Conservation (phyloP, 2,113 vertebrate species). For the Nothoprocta pentlandii region DNA sequence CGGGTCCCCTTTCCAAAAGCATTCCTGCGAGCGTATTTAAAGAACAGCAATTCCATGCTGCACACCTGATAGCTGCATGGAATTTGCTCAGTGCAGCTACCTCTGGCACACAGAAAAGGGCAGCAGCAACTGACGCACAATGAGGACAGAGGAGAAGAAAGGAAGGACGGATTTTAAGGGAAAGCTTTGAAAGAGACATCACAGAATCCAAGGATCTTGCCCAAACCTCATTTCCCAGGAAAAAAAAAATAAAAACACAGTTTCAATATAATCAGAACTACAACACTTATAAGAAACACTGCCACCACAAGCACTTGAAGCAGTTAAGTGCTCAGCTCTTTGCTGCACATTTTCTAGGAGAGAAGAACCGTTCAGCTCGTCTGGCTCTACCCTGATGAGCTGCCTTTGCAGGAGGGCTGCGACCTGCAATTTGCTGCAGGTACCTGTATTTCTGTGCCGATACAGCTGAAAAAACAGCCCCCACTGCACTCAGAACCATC, state of each 20-base stretch:
- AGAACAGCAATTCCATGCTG: neutral
- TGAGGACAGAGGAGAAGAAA: neutral
- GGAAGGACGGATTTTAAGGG: accelerated
- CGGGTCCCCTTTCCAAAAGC: neutral
- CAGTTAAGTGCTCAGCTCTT: neutral
- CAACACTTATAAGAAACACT: neutral
- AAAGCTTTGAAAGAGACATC: neutral
- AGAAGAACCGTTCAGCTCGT: neutral
- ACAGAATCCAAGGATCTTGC: neutral
- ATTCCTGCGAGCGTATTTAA: constrained; percentile 2
- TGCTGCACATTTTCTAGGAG: neutral
- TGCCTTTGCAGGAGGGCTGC: accelerated
- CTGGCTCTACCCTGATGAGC: neutral
- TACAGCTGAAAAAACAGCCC: neutral
- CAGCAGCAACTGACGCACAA: neutral
- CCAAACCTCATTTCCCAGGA: neutral
- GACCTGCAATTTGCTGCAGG: neutral
- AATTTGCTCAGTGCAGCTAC: neutral
- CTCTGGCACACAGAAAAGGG: neutral
- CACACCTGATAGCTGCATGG: accelerated
- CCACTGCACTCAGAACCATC: neutral
- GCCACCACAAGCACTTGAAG: neutral
- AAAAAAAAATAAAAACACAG: accelerated
- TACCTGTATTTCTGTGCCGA: neutral
- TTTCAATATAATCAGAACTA: neutral